phyloP scores from a whole-genome alignment of 2,888 invertebrate genomes.

The Agrochola macilenta region DNA sequence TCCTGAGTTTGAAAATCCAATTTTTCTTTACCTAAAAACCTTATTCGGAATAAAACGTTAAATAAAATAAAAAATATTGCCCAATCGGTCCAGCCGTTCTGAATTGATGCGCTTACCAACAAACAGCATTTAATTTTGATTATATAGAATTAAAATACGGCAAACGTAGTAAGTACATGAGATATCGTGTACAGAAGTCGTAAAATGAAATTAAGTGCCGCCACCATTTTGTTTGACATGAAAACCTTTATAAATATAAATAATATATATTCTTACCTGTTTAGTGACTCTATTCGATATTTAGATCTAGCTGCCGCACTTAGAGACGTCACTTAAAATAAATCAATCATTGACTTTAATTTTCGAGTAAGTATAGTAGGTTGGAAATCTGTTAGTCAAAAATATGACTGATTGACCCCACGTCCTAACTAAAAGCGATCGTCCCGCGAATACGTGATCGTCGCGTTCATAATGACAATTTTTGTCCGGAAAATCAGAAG shows the following conservation, averaged over 20 bases:
- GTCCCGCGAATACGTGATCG: too few relatives aligned
- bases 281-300: not conserved
- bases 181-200: slow-evolving; percentile 28
- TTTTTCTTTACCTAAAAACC: not conserved
- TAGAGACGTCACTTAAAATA: not conserved
- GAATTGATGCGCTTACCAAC: too few relatives aligned
- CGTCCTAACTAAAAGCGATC: too few relatives aligned
- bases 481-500: too few relatives aligned
- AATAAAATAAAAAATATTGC: not conserved
- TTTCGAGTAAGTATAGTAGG: too few relatives aligned
- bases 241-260: slow-evolving; percentile 13
- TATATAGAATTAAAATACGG: not conserved
- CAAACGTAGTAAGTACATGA: slow-evolving; percentile 25
- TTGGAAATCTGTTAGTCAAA: too few relatives aligned
- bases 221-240: slow-evolving; percentile 37
- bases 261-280: not conserved
- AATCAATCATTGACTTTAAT: not conserved
- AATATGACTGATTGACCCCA: too few relatives aligned
- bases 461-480: not conserved
- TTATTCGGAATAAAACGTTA: not conserved
- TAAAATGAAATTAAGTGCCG: slow-evolving; percentile 32
- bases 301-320: not conserved
- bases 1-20: not conserved
- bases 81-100: not conserved
- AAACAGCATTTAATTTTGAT: not conserved